phyloP scores from a whole-genome alignment of 1,140 invertebrate species.

The Lordiphosa mommai region DNA sequence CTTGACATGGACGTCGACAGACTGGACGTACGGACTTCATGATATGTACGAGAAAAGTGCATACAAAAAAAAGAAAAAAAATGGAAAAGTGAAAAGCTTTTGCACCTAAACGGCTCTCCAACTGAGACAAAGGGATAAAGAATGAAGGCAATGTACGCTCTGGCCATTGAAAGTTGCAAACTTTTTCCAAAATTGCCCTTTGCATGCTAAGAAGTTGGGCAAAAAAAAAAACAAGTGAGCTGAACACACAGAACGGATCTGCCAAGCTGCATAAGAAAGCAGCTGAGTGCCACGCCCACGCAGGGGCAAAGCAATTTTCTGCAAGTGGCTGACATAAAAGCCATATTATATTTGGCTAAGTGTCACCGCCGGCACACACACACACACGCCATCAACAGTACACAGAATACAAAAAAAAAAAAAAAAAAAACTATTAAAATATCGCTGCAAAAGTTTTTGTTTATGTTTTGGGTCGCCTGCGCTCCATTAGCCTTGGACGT shows the following conservation, averaged over 20 bases:
- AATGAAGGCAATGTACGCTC: slow-evolving; percentile 2
- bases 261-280: slow-evolving; percentile 28
- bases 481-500: slow-evolving; percentile 65
- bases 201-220: not conserved
- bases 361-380: slow-evolving; percentile 62
- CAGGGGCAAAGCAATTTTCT: slow-evolving; percentile 60
- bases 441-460: slow-evolving; percentile 69
- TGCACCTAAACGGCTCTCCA: slow-evolving; percentile 27
- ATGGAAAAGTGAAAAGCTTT: slow-evolving; percentile 20
- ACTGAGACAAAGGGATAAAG: slow-evolving; percentile 3
- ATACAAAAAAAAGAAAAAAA: slow-evolving; percentile 10
- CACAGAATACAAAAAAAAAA: not conserved
- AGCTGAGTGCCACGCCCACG: not conserved
- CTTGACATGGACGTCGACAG: not conserved
- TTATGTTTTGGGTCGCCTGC: slow-evolving; percentile 64
- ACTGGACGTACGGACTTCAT: not conserved
- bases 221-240: not conserved
- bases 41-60: not conserved
- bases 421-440: slow-evolving; percentile 64
- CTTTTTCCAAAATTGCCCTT: slow-evolving; percentile 27
- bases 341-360: slow-evolving; percentile 75
- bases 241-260: slow-evolving; percentile 17
- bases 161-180: slow-evolving; percentile 18
- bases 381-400: slow-evolving; percentile 11
- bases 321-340: slow-evolving; percentile 73